These are phyloP conservation scores for Crotalus viridis DNA, from an alignment of 2,113 vertebrate species.

Conservation along the genomic window DNA sequence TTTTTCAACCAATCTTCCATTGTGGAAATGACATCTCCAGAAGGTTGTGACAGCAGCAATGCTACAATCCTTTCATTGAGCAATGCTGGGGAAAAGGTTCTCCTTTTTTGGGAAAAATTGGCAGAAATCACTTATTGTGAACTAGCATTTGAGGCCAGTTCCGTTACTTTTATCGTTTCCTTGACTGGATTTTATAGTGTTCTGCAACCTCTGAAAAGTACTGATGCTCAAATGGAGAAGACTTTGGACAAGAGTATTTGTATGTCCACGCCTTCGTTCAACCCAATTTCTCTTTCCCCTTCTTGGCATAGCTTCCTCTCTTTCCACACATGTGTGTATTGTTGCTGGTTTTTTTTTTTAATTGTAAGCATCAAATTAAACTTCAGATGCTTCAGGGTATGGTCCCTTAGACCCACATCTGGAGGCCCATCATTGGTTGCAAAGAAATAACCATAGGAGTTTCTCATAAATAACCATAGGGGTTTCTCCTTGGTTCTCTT, in stretches of 20 bases:
- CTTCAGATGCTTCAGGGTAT: not conserved
- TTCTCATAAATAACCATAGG: not conserved
- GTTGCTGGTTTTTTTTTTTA: not conserved
- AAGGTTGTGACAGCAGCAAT: too few relatives aligned
- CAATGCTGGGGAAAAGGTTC: too few relatives aligned
- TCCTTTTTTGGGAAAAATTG: too few relatives aligned
- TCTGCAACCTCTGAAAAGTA: not conserved
- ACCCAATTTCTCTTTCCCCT: not conserved
- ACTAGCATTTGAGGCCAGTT: not conserved
- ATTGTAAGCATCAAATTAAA: not conserved
- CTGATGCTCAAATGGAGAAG: not conserved
- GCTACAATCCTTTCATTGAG: too few relatives aligned
- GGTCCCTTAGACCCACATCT: too few relatives aligned
- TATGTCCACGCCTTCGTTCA: not conserved
- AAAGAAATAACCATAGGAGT: not conserved
- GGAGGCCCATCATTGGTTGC: not conserved
- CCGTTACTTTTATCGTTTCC: not conserved
- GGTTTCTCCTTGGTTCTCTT: not conserved
- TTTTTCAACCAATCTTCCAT: too few relatives aligned
- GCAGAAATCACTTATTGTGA: too few relatives aligned
- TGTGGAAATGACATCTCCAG: too few relatives aligned
- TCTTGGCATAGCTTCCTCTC: not conserved
- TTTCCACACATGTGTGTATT: not conserved
- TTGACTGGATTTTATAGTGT: not conserved
- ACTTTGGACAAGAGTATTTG: not conserved